A percentile compares a stretch with the other conserved stretches of the same genome.
These are phyloP conservation scores for Pocillopora damicornis DNA, from an alignment of 64 coral and sea anemone genomes.

Conservation along the genomic window DNA sequence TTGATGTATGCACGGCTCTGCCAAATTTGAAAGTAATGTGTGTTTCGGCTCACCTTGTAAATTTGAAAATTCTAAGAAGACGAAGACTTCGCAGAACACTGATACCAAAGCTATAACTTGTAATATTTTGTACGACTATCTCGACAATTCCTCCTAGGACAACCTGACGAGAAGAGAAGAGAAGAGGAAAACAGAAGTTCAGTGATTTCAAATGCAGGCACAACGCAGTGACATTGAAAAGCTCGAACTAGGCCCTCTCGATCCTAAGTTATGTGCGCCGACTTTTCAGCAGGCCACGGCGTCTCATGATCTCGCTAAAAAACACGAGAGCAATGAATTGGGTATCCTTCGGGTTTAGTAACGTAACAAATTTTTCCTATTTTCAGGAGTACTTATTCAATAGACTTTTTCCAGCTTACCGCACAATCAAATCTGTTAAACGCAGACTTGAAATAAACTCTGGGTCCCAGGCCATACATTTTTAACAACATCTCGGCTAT, in stretches of 20 bases:
- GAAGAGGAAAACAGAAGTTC: not conserved
- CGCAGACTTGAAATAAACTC: constrained; percentile 78
- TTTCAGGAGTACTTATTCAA: not conserved
- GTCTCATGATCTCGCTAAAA: too few species aligned
- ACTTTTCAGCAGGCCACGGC: too few species aligned
- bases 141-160: constrained; percentile 83
- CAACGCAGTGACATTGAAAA: not conserved
- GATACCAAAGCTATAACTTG: constrained; percentile 72
- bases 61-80: constrained; percentile 95
- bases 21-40: too few species aligned
- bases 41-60: constrained; percentile 70
- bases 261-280: too few species aligned
- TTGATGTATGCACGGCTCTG: too few species aligned
- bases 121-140: constrained; percentile 63
- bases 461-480: constrained; percentile 80
- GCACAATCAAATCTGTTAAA: constrained; percentile 95
- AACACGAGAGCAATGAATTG: too few species aligned
- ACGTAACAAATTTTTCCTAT: too few species aligned
- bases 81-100: constrained; percentile 91
- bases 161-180: constrained; percentile 49
- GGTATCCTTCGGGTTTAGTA: too few species aligned
- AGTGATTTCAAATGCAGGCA: not conserved
- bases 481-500: constrained; percentile 96
- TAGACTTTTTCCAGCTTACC: constrained; percentile 41
- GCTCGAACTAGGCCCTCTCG: too few species aligned